Percentiles rank a stretch among this genome's conserved stretches.
These are phyloP conservation scores for Cryptocephalus moraei DNA, from an alignment of 2,888 invertebrate genomes.

Conservation along the genomic window DNA sequence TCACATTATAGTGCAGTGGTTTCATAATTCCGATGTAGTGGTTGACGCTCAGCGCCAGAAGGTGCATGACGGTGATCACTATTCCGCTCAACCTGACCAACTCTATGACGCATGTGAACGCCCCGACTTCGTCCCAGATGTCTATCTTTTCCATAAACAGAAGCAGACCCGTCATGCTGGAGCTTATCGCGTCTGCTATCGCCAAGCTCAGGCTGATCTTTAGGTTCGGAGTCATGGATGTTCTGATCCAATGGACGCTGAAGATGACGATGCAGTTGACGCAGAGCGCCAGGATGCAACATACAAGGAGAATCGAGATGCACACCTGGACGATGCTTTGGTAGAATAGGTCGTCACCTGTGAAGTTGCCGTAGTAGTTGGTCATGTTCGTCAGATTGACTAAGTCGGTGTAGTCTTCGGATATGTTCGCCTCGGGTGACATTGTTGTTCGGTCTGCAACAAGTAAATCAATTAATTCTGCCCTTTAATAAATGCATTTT, in stretches of 20 bases:
- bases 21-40: constrained; percentile 53
- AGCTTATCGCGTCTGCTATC: constrained; percentile 47
- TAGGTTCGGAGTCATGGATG: constrained; percentile 47
- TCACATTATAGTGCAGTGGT: constrained; percentile 53
- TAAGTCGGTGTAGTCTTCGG: no score
- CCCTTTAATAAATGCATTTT: no score
- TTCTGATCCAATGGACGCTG: constrained; percentile 45
- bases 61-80: constrained; percentile 51
- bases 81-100: constrained; percentile 46
- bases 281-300: constrained; percentile 43
- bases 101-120: constrained; percentile 29
- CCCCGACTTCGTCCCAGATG: constrained; percentile 8
- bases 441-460: no score
- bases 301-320: constrained; percentile 35
- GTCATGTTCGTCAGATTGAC: no score
- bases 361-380: no score
- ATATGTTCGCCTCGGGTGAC: no score
- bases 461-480: no score
- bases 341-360: constrained; percentile 4
- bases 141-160: constrained; percentile 12
- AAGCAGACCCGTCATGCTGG: constrained; percentile 39
- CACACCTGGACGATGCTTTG: constrained; percentile 8
- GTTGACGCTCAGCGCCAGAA: constrained; percentile 52
- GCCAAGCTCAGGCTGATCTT: constrained; percentile 49
- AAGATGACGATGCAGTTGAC: constrained; percentile 46